A percentile compares a stretch with the other conserved stretches of the same genome.
Conservation (phyloP, 2,797 vertebrate species). For the Scyliorhinus canicula region DNA sequence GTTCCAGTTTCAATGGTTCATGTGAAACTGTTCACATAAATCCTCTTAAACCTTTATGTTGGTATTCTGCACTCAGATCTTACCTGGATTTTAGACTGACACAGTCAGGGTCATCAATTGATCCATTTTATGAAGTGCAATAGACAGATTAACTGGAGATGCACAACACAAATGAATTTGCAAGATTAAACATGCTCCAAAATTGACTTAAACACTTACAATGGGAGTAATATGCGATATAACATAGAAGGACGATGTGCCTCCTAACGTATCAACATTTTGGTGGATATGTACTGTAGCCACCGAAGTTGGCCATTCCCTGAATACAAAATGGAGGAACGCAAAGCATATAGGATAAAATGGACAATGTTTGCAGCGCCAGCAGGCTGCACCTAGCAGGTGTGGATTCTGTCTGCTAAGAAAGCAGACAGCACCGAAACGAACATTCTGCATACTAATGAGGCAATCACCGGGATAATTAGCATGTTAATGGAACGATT, state of each 20-base stretch:
- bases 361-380: too few species aligned
- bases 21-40: neutral
- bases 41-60: neutral
- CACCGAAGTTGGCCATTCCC: too few species aligned
- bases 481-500: too few species aligned
- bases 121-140: neutral
- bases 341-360: too few species aligned
- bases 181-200: neutral
- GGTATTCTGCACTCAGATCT: neutral
- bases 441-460: too few species aligned
- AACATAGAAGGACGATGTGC: neutral
- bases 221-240: neutral
- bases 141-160: neutral
- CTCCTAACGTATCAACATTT: neutral
- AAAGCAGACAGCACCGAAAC: too few species aligned
- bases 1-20: neutral
- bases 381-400: too few species aligned
- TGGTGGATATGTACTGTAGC: too few species aligned
- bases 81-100: neutral
- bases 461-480: too few species aligned
- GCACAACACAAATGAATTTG: neutral
- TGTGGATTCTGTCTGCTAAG: too few species aligned
- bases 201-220: neutral
- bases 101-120: neutral
- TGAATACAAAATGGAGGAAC: too few species aligned